Conservation (phyloP, 2,888 invertebrate genomes). For the Parapristionchus giblindavisi region DNA sequence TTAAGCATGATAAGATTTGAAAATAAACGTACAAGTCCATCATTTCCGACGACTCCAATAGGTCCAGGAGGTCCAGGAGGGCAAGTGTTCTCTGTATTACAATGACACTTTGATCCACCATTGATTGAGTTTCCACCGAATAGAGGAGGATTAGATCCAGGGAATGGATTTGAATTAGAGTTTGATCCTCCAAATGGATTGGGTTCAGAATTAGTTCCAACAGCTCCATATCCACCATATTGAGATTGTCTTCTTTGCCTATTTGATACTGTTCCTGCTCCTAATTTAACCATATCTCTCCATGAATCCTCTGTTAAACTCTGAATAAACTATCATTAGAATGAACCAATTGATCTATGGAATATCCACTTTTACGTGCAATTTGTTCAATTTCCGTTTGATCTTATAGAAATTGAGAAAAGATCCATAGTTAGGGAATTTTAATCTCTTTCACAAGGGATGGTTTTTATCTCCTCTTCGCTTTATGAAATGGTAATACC, state of each 20-base stretch:
- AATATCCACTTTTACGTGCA: too few relatives aligned
- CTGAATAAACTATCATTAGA: too few relatives aligned
- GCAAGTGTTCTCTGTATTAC: conserved; percentile 38
- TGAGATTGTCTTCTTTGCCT: conserved; percentile 35
- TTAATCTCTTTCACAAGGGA: too few relatives aligned
- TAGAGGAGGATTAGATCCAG: neutral
- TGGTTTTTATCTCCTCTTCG: too few relatives aligned
- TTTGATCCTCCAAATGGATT: neutral
- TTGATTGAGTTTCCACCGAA: neutral
- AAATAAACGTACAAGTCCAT: conserved; percentile 42
- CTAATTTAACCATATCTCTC: conserved; percentile 56
- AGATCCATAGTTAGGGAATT: too few relatives aligned
- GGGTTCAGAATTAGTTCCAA: conserved; percentile 32
- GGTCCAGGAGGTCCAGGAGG: conserved; percentile 47
- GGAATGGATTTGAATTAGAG: neutral
- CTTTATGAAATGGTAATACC: too few relatives aligned
- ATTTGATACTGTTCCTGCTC: conserved; percentile 42
- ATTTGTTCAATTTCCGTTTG: too few relatives aligned
- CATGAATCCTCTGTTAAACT: conserved; percentile 55
- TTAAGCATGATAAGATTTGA: too few relatives aligned
- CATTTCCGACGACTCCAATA: conserved; percentile 45
- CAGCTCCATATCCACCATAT: conserved; percentile 32
- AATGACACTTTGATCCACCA: conserved; percentile 24
- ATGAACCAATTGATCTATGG: too few relatives aligned
- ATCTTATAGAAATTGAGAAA: too few relatives aligned